Evolutionary conservation across 2,113 vertebrate genomes (phyloP).

Genomic region (Mirza zaza): DNA sequence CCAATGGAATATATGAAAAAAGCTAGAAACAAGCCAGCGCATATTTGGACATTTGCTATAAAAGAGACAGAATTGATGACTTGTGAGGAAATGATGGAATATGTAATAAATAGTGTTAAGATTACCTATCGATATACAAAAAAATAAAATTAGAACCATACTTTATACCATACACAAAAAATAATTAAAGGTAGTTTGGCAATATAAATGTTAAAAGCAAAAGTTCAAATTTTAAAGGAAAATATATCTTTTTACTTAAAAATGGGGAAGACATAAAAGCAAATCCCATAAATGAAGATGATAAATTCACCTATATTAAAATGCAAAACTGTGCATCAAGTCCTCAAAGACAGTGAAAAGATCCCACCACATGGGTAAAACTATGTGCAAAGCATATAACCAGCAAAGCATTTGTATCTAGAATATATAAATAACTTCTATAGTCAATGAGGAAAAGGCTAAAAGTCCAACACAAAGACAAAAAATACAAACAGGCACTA

Average conservation of each 20-base stretch:
- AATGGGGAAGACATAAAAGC: not conserved
- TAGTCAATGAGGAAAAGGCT: not conserved
- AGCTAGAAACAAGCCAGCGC: not conserved
- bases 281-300: not conserved
- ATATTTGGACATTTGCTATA: not conserved
- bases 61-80: not conserved
- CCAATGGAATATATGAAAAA: not conserved
- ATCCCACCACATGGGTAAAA: slow-evolving; percentile 4
- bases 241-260: slow-evolving; percentile 5
- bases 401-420: not conserved
- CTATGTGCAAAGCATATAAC: slow-evolving; percentile 21
- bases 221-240: slow-evolving; percentile 43
- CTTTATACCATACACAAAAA: slow-evolving; percentile 9
- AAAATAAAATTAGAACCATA: not conserved
- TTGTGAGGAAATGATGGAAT: not conserved
- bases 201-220: slow-evolving; percentile 43
- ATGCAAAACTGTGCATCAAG: slow-evolving; percentile 9
- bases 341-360: slow-evolving; percentile 35
- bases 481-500: not conserved
- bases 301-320: slow-evolving; percentile 41
- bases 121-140: slow-evolving; percentile 5
- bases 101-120: not conserved
- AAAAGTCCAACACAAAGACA: not conserved
- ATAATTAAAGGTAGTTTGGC: not conserved
- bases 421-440: slow-evolving; percentile 1